Evolutionary conservation across 2,113 vertebrate genomes (phyloP).

Genomic region (Desmodus rotundus): DNA sequence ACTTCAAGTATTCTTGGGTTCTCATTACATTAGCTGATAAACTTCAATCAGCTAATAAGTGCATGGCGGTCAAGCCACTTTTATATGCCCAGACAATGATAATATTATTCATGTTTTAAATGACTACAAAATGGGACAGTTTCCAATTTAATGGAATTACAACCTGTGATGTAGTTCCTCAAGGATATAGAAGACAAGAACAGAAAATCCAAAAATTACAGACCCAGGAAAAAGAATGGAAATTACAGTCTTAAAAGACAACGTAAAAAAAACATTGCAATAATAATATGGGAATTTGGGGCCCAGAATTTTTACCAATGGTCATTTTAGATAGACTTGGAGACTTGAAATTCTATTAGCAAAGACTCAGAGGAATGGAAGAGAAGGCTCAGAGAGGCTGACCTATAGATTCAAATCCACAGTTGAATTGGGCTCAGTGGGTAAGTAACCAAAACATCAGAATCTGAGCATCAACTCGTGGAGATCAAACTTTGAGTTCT

Average conservation of each 20-base stretch:
- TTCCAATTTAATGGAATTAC: neutral
- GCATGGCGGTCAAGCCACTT: neutral
- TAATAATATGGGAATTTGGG: neutral
- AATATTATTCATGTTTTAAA: neutral
- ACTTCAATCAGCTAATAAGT: neutral
- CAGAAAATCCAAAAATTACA: neutral
- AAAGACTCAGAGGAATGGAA: neutral
- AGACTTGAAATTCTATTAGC: neutral
- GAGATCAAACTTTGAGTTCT: neutral
- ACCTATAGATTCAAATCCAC: neutral
- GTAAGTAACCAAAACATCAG: neutral
- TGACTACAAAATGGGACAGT: neutral
- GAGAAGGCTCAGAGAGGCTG: neutral
- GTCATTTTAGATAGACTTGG: neutral
- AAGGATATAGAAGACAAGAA: neutral
- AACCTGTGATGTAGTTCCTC: neutral
- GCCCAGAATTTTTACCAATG: neutral
- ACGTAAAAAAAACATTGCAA: neutral
- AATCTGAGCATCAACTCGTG: neutral
- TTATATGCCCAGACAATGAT: neutral
- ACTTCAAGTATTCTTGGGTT: neutral
- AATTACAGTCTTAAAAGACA: neutral
- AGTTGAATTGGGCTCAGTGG: neutral
- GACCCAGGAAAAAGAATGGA: neutral
- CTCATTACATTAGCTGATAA: too few relatives aligned